Evolutionary conservation across 1,140 invertebrate species (phyloP).

Genomic region (Varroa destructor): DNA sequence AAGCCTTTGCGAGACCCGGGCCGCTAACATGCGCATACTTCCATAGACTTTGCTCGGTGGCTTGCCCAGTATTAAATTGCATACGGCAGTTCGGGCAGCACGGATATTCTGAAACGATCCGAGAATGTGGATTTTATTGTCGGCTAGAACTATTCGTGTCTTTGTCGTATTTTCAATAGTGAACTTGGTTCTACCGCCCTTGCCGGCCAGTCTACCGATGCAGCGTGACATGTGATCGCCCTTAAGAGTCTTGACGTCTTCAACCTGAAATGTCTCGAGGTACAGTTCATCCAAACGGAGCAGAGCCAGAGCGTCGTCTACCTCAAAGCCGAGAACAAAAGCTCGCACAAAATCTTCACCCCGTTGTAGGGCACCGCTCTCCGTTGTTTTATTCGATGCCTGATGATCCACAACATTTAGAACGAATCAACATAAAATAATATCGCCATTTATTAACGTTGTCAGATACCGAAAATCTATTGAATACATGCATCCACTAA

Average conservation of each 20-base stretch:
- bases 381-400: conserved; percentile 58
- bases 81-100: conserved; percentile 83
- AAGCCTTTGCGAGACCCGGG: conserved; percentile 44
- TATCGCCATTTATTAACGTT: neutral
- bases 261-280: conserved; percentile 89
- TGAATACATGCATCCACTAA: conserved; percentile 28
- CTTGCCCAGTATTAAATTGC: conserved; percentile 89
- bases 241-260: conserved; percentile 86
- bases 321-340: conserved; percentile 89
- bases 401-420: conserved; percentile 36
- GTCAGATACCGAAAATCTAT: conserved; percentile 7
- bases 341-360: conserved; percentile 95
- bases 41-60: conserved; percentile 53
- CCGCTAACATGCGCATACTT: conserved; percentile 46
- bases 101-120: conserved; percentile 96
- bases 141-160: conserved; percentile 91
- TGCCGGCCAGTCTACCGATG: conserved; percentile 89
- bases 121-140: conserved; percentile 88
- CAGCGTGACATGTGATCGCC: conserved; percentile 90
- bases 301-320: conserved; percentile 88
- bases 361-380: conserved; percentile 83
- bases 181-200: conserved; percentile 90
- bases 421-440: neutral
- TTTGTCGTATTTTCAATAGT: conserved; percentile 99
- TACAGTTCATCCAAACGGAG: conserved; percentile 92